Evolutionary conservation across 1,140 invertebrate genomes (phyloP).

Genomic region (Thaumetopoea pityocampa): DNA sequence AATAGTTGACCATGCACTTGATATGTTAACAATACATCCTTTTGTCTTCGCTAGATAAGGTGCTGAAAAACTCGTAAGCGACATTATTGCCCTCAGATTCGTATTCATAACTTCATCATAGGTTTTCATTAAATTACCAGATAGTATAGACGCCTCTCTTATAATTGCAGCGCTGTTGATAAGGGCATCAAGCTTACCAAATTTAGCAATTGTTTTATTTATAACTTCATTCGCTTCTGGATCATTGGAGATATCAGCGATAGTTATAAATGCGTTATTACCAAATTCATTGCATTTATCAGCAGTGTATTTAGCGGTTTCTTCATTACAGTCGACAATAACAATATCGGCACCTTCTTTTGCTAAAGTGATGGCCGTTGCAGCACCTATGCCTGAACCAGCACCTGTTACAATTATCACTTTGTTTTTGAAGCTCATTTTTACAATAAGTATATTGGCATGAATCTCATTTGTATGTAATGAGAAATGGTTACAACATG

Average conservation of each 20-base stretch:
- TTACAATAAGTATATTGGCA: no score
- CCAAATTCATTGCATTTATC: constrained; percentile 7
- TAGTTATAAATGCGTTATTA: constrained; percentile 62
- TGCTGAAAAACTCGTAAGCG: constrained; percentile 7
- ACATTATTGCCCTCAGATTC: constrained; percentile 39
- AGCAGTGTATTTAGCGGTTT: constrained; percentile 4
- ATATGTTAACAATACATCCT: constrained; percentile 8
- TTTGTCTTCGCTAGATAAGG: constrained; percentile 4
- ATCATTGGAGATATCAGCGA: constrained; percentile 79
- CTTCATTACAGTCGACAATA: constrained; percentile 18
- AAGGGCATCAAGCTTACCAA: constrained; percentile 77
- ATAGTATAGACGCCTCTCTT: constrained; percentile 77
- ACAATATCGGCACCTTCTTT: constrained; percentile 18
- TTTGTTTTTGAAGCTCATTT: constrained; percentile 25
- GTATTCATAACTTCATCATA: constrained; percentile 81
- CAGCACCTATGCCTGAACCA: constrained; percentile 21
- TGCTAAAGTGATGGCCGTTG: constrained; percentile 20
- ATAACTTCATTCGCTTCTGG: constrained; percentile 76
- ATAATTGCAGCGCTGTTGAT: constrained; percentile 85
- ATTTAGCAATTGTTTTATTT: constrained; percentile 73
- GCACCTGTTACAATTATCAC: constrained; percentile 22
- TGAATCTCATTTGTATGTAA: no score
- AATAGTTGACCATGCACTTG: no score
- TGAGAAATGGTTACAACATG: no score
- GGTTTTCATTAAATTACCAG: constrained; percentile 80